A percentile compares a stretch with the other conserved stretches of the same genome.
Evolutionary conservation across 2,113 vertebrate genomes (phyloP).

Genomic region (Thoracochromis brauschi): DNA sequence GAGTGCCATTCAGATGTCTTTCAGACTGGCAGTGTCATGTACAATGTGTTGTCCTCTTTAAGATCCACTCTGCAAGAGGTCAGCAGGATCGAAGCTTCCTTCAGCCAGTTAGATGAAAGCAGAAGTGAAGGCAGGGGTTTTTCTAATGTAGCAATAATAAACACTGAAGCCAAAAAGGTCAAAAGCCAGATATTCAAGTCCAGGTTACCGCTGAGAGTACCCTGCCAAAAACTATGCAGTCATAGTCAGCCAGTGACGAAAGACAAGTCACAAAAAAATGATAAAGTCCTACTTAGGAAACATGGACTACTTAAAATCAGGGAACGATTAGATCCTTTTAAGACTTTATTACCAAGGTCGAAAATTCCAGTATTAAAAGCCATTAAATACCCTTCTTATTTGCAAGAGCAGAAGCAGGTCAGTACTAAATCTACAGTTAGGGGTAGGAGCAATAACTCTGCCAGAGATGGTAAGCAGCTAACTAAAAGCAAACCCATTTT

Average conservation of each 20-base stretch:
- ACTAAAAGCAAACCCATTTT: slow-evolving; percentile 73
- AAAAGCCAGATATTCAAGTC: slow-evolving; percentile 80
- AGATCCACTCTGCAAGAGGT: slow-evolving; percentile 71
- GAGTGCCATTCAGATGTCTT: slow-evolving; percentile 58
- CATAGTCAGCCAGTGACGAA: slow-evolving; percentile 60
- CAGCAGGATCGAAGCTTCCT: slow-evolving; percentile 54
- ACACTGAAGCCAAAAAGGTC: slow-evolving; percentile 68
- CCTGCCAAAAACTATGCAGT: slow-evolving; percentile 68
- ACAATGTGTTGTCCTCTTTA: slow-evolving; percentile 70
- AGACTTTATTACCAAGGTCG: slow-evolving; percentile 75
- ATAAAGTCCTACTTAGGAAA: slow-evolving; percentile 16
- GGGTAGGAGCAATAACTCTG: slow-evolving; percentile 70
- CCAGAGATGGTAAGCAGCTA: slow-evolving; percentile 70
- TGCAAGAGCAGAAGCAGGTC: slow-evolving; percentile 58
- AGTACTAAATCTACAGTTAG: slow-evolving; percentile 65
- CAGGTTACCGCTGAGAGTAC: slow-evolving; percentile 85
- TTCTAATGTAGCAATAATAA: slow-evolving; percentile 72
- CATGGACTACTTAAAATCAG: slow-evolving; percentile 39
- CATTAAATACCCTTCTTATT: slow-evolving; percentile 62
- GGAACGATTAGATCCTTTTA: slow-evolving; percentile 68
- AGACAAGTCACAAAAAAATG: slow-evolving; percentile 66
- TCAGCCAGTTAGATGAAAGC: slow-evolving; percentile 69
- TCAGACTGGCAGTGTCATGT: slow-evolving; percentile 65
- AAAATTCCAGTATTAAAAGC: slow-evolving; percentile 85
- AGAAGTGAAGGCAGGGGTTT: slow-evolving; percentile 61